Evolutionary conservation across 2,113 vertebrate species (phyloP).

Genomic region (Aleadryas rufinucha): DNA sequence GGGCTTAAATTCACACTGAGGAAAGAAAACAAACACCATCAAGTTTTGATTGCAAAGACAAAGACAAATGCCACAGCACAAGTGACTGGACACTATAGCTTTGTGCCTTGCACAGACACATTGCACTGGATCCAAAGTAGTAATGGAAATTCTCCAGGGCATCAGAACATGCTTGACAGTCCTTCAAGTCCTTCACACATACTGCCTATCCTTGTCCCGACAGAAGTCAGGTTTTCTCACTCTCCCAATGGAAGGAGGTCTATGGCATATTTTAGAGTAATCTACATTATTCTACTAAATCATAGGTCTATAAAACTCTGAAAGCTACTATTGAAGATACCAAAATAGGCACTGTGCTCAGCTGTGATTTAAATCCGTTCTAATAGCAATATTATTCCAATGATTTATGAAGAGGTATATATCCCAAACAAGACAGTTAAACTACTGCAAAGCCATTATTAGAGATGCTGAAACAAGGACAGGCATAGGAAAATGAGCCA

Average conservation of each 20-base stretch:
- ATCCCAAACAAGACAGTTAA: not conserved
- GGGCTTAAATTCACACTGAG: not conserved
- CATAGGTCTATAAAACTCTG: not conserved
- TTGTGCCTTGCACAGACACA: not conserved
- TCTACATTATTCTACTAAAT: not conserved
- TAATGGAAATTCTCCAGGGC: not conserved
- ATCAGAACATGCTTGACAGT: not conserved
- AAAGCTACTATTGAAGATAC: not conserved
- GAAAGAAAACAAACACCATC: conserved; percentile 21
- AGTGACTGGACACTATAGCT: not conserved
- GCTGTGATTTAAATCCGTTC: not conserved
- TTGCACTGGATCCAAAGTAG: not conserved
- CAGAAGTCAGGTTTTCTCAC: not conserved
- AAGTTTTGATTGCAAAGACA: conserved; percentile 19
- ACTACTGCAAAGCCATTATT: not conserved
- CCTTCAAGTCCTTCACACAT: not conserved
- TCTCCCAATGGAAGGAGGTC: not conserved
- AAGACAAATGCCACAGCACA: not conserved
- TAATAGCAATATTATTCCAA: not conserved
- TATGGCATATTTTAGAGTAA: not conserved
- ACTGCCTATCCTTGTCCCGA: not conserved
- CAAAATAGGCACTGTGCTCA: not conserved
- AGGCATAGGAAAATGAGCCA: not conserved
- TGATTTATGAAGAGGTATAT: not conserved
- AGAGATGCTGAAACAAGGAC: not conserved